Evolutionary conservation across 37 sponge, comb jelly and placozoan genomes (phyloP).

Genomic region (Ephydatia muelleri): DNA sequence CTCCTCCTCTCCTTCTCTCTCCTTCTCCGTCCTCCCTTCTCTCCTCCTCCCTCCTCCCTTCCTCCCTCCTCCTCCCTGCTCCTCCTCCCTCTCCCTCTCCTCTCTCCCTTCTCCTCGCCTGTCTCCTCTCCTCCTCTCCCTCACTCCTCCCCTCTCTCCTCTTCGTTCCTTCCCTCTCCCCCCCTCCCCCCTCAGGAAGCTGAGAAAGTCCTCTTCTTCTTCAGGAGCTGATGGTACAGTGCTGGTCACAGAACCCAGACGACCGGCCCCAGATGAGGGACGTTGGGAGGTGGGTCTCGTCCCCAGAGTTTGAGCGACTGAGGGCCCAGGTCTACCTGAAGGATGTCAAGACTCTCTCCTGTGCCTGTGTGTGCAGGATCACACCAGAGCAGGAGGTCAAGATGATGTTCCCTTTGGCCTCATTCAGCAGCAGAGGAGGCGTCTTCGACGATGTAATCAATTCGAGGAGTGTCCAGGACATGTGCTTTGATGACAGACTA

Average conservation of each 20-base stretch:
- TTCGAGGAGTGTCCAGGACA: no score
- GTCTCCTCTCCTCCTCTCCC: no score
- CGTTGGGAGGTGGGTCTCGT: not conserved
- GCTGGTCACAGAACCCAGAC: slow-evolving; percentile 61
- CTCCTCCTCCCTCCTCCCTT: no score
- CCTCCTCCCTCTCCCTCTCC: no score
- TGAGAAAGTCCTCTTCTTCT: slow-evolving; percentile 34
- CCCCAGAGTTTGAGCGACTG: slow-evolving; percentile 48
- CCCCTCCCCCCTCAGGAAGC: not conserved
- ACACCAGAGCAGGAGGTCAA: slow-evolving; percentile 42
- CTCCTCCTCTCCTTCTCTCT: no score
- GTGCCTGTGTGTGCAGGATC: slow-evolving; percentile 68
- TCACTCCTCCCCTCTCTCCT: no score
- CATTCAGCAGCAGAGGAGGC: slow-evolving; percentile 7
- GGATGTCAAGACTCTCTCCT: slow-evolving; percentile 52
- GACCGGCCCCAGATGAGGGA: slow-evolving; percentile 58
- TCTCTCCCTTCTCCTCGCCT: no score
- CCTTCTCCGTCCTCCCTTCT: no score
- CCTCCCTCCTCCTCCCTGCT: no score
- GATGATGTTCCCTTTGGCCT: slow-evolving; percentile 13
- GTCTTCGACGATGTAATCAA: no score
- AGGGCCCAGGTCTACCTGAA: slow-evolving; percentile 17
- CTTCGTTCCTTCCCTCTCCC: no score
- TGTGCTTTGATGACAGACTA: no score
- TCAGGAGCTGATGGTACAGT: slow-evolving; percentile 50